Conservation (phyloP, 2,888 invertebrate genomes). For the Caenorhabditis sp. region DNA sequence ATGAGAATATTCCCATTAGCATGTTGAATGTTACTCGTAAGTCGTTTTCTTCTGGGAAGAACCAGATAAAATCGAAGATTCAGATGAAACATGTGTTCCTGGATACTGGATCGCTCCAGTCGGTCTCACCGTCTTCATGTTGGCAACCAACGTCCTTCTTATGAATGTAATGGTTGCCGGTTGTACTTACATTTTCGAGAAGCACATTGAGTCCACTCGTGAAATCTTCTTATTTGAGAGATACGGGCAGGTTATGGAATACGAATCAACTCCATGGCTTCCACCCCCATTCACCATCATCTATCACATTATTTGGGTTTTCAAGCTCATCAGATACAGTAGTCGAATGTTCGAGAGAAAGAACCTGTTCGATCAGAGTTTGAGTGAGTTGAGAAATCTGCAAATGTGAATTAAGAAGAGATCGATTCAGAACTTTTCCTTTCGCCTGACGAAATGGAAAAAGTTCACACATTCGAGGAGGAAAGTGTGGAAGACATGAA, state of each 20-base stretch:
- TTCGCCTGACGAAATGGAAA: slow-evolving; percentile 94
- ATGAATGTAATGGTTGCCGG: slow-evolving; percentile 98
- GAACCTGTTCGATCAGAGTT: slow-evolving; percentile 75
- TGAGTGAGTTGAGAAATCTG: slow-evolving; percentile 86
- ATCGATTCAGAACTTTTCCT: slow-evolving; percentile 92
- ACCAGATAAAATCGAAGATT: slow-evolving; percentile 2
- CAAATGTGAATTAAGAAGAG: background rate
- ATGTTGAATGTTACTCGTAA: slow-evolving; percentile 70
- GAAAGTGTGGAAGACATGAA: slow-evolving; percentile 96
- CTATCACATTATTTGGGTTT: slow-evolving; percentile 71
- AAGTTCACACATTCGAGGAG: slow-evolving; percentile 97
- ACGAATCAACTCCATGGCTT: slow-evolving; percentile 96
- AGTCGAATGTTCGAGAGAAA: slow-evolving; percentile 65
- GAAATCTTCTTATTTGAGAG: slow-evolving; percentile 99
- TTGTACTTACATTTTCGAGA: slow-evolving; percentile 86
- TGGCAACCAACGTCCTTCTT: slow-evolving; percentile 96
- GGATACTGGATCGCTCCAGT: slow-evolving; percentile 91
- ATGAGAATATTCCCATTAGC: slow-evolving; percentile 70
- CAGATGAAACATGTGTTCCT: slow-evolving; percentile 79
- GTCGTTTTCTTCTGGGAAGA: slow-evolving; percentile 9
- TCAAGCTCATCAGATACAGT: slow-evolving; percentile 56
- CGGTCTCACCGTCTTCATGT: slow-evolving; percentile 88
- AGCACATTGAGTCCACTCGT: slow-evolving; percentile 95
- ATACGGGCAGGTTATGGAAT: slow-evolving; percentile 95
- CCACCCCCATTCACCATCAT: slow-evolving; percentile 87